Evolutionary conservation across 2,888 invertebrate genomes (phyloP), one percentile per base, ranked within the genome.

Genomic region (Hirtodrosophila confusa): DNA sequence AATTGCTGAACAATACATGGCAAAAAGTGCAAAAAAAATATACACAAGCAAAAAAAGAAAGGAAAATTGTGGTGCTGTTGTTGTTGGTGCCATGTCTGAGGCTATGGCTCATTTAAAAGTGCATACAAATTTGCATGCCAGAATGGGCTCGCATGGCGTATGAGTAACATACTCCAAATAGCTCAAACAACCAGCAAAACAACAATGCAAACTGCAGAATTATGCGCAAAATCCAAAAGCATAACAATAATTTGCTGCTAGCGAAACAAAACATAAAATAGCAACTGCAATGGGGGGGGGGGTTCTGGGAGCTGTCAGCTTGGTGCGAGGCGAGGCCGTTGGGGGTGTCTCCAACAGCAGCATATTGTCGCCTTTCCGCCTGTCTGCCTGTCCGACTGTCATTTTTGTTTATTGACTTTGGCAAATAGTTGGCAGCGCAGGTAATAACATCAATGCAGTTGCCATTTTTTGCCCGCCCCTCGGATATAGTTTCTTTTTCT

Each of bases 401-500:
- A 84, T 78, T 80, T 84, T 87, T 61, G 86, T 85, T 88, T 85
- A 85, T 85, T 85, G 85, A 85, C 85, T 85, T 87, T 88, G 66
- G 86, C 78, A 82, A 82, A 85, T 85, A 87, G 88, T 88, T 87
- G 74, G 73, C 80, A 71, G 86, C 72, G 53, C 75, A 88, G 87
- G 88, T 85, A 88, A 88, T 88, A 86, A 87, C 88, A 88, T 85
- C 88, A 79, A 88, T 85, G 85, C 85, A 88, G 85, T 87, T 87
- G 88, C 88, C 79, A 88, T 85, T 87, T 85, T 87, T 88, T 80
- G 50, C 53, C 39, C 36, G n/a, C 35, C 23, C 2, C 55, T 36
- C 39, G 27, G 27, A 37, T 57, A 17, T 29, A 29, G 44, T 63
- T 65, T 48, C 61, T 54, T 72, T 61, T 44, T 44, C 48, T 60